Base-by-base conservation (phyloP, 1,140 invertebrate genomes). In the Cepaea nemoralis region DNA sequence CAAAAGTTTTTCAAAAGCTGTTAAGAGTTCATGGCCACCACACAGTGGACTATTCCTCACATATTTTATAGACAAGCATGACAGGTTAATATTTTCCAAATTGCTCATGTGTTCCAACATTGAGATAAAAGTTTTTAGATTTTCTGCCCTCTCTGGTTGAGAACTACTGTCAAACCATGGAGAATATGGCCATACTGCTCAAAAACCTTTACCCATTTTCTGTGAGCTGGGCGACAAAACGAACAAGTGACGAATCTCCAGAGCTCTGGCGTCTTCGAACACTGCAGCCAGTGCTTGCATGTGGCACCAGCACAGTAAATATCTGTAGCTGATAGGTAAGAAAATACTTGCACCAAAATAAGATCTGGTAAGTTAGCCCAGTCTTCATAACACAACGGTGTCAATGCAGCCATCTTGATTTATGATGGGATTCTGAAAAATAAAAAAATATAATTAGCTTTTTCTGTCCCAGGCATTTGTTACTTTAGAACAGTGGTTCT, bases 11-110 rank as follows among this genome's bases (percentile, higher is more conserved):
- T 63, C 77, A 1, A 88, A 77, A 24, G 77, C 80, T 31, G 69
- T 70, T 27, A 83, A 39, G 75, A 88, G 87, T 59, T 88, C 87
- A n/a, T 66, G 45, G 24, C 87, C 86, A 50, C 83, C 84, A 81
- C 87, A 87, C 6, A 85, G 78, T 31, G 87, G 87, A 79, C 87
- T 88, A 63, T 86, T 81, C 12, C 85, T 86, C 22, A 42, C 77
- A 73, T 86, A 88, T 6, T 42, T 70, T 37, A 88, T 77, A 24
- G 55, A 70, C 24, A 88, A 69, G 24, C 70, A 75, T 31, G 82
- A 71, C 22, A 88, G 66, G 37, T 74, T 76, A 27, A 83, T 73
- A n/a, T 85, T 67, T 39, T 59, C 55, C 35, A 82, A 69, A 1
- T 59, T 50, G 2, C 82, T 76, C n/a, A 88, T 31, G 24, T 48